phyloP scores from a whole-genome alignment of 2,888 invertebrate genomes.

The Siphlonurus alternatus region DNA sequence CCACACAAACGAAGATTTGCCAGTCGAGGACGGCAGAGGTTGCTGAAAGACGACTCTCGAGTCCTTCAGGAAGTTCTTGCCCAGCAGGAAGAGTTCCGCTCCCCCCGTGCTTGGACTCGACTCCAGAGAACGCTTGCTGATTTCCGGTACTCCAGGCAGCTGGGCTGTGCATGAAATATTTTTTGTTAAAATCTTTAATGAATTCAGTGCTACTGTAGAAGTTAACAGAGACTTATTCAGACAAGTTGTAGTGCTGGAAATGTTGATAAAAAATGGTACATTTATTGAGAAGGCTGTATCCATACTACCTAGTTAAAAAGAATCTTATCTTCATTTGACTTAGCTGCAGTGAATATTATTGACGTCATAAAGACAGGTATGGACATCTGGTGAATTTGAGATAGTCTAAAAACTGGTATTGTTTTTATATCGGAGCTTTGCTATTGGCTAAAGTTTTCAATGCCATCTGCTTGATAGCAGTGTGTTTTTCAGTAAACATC shows the following conservation, averaged over 20 bases:
- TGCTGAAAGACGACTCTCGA: slow-evolving; percentile 65
- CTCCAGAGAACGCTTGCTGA: slow-evolving; percentile 71
- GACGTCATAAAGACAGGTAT: too few relatives aligned
- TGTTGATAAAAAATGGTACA: too few relatives aligned
- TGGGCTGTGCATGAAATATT: slow-evolving; percentile 44
- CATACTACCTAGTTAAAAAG: neutral
- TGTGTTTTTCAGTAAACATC: neutral
- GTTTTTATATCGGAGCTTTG: too few relatives aligned
- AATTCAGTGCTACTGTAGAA: neutral
- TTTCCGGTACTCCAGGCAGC: slow-evolving; percentile 83
- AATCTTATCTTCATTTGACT: too few relatives aligned
- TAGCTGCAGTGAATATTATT: too few relatives aligned
- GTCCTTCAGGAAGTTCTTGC: slow-evolving; percentile 85
- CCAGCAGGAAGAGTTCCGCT: slow-evolving; percentile 69
- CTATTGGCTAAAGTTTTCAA: too few relatives aligned
- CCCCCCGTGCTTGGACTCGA: slow-evolving; percentile 67
- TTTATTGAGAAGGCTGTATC: neutral
- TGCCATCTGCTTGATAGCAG: neutral
- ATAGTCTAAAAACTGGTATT: too few relatives aligned
- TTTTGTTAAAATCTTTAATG: neutral
- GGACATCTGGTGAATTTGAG: too few relatives aligned
- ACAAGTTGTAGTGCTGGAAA: too few relatives aligned
- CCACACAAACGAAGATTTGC: slow-evolving; percentile 32
- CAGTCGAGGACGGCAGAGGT: slow-evolving; percentile 22
- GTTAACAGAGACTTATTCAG: too few relatives aligned